These are phyloP conservation scores for Luscinia luscinia DNA, from an alignment of 2,797 vertebrate species.

Conservation along the genomic window DNA sequence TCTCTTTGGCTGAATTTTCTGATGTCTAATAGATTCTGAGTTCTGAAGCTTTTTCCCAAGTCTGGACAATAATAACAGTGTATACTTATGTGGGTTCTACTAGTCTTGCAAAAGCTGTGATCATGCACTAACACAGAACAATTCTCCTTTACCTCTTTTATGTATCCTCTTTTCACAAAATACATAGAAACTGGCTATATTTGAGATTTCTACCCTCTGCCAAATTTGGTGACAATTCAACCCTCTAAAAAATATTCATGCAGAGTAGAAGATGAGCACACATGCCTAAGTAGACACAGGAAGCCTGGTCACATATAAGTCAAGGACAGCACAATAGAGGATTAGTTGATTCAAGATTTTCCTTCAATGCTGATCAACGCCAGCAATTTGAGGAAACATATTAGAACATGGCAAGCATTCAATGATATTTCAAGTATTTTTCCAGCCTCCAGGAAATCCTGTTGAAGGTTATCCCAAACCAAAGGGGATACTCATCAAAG, in stretches of 20 bases:
- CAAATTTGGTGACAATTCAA: neutral
- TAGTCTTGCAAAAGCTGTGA: neutral
- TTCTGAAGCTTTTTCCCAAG: neutral
- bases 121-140: neutral
- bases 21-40: neutral
- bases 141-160: neutral
- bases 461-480: neutral
- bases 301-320: neutral
- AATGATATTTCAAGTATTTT: neutral
- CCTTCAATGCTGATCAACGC: neutral
- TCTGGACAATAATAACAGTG: neutral
- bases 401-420: neutral
- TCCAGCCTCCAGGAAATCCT: neutral
- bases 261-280: neutral
- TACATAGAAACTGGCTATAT: neutral
- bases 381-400: neutral
- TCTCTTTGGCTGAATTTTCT: neutral
- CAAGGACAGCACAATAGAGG: neutral
- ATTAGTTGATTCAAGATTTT: neutral
- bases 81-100: neutral
- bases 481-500: neutral
- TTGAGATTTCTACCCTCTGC: neutral
- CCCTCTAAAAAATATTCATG: neutral
- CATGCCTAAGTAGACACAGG: neutral
- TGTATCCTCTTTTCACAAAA: neutral